These are phyloP conservation scores for Bedellia somnulentella DNA, from an alignment of 2,888 invertebrate genomes.

Conservation along the genomic window DNA sequence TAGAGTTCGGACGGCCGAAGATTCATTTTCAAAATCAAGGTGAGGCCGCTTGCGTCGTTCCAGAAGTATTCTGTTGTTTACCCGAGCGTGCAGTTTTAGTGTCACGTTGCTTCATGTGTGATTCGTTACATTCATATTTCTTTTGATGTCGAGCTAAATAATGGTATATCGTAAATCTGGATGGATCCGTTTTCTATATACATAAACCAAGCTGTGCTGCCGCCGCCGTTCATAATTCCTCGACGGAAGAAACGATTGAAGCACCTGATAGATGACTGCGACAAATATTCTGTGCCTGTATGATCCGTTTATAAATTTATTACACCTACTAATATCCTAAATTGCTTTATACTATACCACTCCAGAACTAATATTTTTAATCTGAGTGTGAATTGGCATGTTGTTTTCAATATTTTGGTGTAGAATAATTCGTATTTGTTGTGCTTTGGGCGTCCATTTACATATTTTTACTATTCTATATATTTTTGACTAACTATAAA, in stretches of 20 bases:
- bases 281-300: slow-evolving; percentile 5
- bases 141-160: neutral
- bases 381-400: slow-evolving; percentile 1
- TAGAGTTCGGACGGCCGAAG: slow-evolving; percentile 42
- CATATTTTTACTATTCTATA: neutral
- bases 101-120: slow-evolving; percentile 18
- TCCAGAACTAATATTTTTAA: no score
- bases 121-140: slow-evolving; percentile 1
- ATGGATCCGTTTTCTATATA: slow-evolving; percentile 52
- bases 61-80: slow-evolving; percentile 40
- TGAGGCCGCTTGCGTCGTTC: slow-evolving; percentile 47
- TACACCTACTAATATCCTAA: no score
- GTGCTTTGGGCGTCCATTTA: neutral
- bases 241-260: slow-evolving; percentile 48
- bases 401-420: no score
- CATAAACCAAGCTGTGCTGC: slow-evolving; percentile 36
- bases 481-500: no score
- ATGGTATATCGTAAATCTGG: neutral
- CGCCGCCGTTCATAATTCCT: slow-evolving; percentile 43
- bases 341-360: no score
- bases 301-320: no score
- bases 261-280: slow-evolving; percentile 19
- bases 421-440: no score
- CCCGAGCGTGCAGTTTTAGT: slow-evolving; percentile 18
- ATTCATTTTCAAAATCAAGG: slow-evolving; percentile 58